Evolutionary conservation across 2,113 vertebrate genomes (phyloP).

Genomic region (Platycercus adscitus): DNA sequence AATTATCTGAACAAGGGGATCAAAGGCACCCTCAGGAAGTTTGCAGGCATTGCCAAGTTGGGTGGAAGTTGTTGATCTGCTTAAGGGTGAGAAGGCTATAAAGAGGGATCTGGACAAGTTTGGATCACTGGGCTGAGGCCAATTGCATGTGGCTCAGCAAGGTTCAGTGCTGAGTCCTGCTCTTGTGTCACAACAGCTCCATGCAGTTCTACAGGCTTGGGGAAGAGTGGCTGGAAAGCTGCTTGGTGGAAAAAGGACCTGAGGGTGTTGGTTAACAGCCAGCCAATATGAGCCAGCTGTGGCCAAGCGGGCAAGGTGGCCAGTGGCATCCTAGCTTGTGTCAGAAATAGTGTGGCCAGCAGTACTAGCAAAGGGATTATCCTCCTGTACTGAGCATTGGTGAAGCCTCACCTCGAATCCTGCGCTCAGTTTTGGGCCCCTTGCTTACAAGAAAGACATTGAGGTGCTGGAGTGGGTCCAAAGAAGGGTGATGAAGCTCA

Average conservation of each 20-base stretch:
- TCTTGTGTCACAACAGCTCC: not conserved
- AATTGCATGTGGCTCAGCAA: not conserved
- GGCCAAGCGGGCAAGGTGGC: not conserved
- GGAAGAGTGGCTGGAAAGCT: not conserved
- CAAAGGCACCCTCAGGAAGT: not conserved
- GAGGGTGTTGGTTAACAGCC: not conserved
- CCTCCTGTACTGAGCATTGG: not conserved
- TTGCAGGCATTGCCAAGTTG: not conserved
- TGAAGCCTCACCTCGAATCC: not conserved
- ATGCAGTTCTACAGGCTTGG: not conserved
- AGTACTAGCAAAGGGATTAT: not conserved
- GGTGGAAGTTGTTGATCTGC: not conserved
- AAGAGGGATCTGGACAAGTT: not conserved
- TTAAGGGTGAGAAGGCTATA: not conserved
- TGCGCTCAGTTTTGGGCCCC: not conserved
- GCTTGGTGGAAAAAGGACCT: not conserved
- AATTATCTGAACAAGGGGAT: not conserved
- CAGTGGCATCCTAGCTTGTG: not conserved
- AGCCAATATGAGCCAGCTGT: not conserved
- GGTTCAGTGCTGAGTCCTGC: not conserved
- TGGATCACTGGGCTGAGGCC: not conserved
- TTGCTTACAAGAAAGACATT: not conserved
- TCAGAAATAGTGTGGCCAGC: not conserved
- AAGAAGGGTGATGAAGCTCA: not conserved
- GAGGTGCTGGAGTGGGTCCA: not conserved